Base-by-base conservation (phyloP, 1,140 invertebrate genomes). In the Zaprionus inermis region DNA sequence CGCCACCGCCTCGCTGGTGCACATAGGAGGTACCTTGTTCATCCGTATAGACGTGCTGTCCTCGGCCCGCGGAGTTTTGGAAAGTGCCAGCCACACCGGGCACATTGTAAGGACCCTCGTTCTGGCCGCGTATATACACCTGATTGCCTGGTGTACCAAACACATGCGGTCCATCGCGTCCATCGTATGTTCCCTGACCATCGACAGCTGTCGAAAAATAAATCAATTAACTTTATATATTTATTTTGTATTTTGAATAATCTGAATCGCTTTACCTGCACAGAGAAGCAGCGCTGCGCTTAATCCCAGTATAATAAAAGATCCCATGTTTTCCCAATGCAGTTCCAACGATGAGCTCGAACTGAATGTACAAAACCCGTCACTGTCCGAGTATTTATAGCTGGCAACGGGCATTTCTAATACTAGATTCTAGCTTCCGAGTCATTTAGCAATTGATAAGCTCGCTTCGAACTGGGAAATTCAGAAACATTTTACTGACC, bases 41-140 rank as follows among this genome's bases (percentile, higher is more conserved):
- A 55, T 85, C 82, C 2, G 65, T 81, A 44, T 65, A 85, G 12
- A 54, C 32, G 52, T 86, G 82, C 24, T 51, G 18, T 7, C 81
- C 81, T 1, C 16, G 41, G 0, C 49, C 38, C 0, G 66, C 32
- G 5, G 59, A 41, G 11, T 84, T 67, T 49, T 84, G 34, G 49
- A 84, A 84, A 20, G 61, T 58, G 12, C 81, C 81, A 14, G 38
- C 54, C n/a, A 72, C 78, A 1, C 81, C 81, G 18, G 81, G 74
- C 14, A 80, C 74, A 22, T 20, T 67, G 16, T 80, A 80, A 41
- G 58, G 0, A 5, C 77, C 77, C 16, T 71, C 73, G 4, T 79
- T 82, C 11, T 83, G 76, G 0, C 80, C 80, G 1, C 80, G 65
- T 38, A 82, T 83, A 11, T 83, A 82, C 3, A 82, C 76, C 60